Evolutionary conservation across 2,113 vertebrate species (phyloP).

Genomic region (Geococcyx californianus): DNA sequence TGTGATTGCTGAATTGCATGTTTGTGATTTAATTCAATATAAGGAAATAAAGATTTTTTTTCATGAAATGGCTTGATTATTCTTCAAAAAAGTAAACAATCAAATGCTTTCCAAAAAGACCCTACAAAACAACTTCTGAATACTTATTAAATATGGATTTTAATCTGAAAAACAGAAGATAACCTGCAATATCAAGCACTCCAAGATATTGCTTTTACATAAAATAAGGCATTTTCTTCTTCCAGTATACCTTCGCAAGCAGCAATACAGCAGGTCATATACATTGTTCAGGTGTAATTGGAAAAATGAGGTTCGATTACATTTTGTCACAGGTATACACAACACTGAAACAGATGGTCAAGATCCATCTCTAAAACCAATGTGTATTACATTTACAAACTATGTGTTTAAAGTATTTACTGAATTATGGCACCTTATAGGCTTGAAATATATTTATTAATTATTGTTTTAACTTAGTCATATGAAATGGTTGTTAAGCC

Average conservation of each 20-base stretch:
- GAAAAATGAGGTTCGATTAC: neutral
- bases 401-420: neutral
- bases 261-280: neutral
- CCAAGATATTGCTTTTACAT: neutral
- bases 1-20: neutral
- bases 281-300: neutral
- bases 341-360: neutral
- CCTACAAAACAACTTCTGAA: fast-evolving
- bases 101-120: neutral
- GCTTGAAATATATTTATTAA: neutral
- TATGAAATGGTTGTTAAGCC: neutral
- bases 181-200: neutral
- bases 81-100: neutral
- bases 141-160: neutral
- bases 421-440: neutral
- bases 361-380: neutral
- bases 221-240: neutral
- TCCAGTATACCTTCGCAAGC: neutral
- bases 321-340: neutral
- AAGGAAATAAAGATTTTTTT: neutral
- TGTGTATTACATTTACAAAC: neutral
- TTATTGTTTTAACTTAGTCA: neutral
- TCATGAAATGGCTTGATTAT: neutral
- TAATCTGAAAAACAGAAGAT: neutral
- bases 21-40: neutral